Conservation (phyloP, 2,797 vertebrate species). For the Balearica regulorum region DNA sequence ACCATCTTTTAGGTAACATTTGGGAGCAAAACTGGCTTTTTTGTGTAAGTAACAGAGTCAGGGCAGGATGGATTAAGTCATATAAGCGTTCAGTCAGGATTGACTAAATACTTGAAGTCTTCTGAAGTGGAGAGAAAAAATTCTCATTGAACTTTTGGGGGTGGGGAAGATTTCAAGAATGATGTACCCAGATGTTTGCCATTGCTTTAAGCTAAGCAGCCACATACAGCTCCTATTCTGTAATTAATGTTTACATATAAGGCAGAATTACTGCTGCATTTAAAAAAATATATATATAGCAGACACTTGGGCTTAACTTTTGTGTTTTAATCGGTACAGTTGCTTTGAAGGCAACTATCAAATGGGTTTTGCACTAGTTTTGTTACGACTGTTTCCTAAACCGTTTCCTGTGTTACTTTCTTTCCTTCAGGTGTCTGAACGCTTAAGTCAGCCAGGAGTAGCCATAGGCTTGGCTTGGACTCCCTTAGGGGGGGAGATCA, state of each 20-base stretch:
- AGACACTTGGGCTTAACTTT: background rate
- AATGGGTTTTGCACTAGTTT: background rate
- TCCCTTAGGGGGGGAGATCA: conserved; percentile 92
- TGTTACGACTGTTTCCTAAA: background rate
- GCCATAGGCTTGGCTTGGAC: conserved; percentile 96
- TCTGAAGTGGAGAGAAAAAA: background rate
- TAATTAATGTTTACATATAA: background rate
- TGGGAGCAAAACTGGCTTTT: background rate
- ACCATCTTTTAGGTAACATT: background rate
- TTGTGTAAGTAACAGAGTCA: background rate
- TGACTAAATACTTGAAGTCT: background rate
- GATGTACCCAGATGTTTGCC: background rate
- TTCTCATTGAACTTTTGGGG: background rate
- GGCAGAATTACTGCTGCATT: background rate
- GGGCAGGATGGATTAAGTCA: background rate
- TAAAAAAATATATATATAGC: background rate
- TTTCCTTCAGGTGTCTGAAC: conserved; percentile 85
- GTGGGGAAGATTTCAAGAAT: background rate
- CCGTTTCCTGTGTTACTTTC: background rate
- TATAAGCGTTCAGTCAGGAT: background rate
- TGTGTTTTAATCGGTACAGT: background rate
- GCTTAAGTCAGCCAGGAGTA: conserved; percentile 90
- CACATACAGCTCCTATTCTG: background rate
- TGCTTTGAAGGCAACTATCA: background rate
- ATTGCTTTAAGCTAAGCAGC: background rate